Conservation (phyloP, 2,797 vertebrate species). For the Hafferia zeledoni region DNA sequence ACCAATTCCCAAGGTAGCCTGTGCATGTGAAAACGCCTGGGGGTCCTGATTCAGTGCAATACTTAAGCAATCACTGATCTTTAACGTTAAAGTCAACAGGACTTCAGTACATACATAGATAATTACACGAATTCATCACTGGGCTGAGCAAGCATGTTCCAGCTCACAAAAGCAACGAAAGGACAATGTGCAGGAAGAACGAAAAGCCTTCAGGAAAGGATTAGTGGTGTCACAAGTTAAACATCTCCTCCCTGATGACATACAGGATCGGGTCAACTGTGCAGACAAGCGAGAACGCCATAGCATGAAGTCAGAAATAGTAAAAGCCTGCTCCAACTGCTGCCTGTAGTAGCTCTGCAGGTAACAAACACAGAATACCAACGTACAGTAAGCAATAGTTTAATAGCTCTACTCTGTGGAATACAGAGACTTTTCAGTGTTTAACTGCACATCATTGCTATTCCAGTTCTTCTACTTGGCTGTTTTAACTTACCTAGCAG, state of each 20-base stretch:
- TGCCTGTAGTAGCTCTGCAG: not conserved
- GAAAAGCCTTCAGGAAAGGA: slow-evolving; percentile 70
- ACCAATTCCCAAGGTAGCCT: not conserved
- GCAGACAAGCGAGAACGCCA: slow-evolving; percentile 39
- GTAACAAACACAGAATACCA: not conserved
- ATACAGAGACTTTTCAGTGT: not conserved
- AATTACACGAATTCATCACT: slow-evolving; percentile 49
- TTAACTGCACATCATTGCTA: not conserved
- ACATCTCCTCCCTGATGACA: slow-evolving; percentile 70
- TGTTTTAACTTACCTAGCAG: not conserved
- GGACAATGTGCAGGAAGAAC: slow-evolving; percentile 60
- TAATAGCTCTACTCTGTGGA: not conserved
- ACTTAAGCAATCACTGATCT: slow-evolving; percentile 46
- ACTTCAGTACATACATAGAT: slow-evolving; percentile 6
- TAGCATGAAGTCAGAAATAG: not conserved
- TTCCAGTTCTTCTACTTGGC: not conserved
- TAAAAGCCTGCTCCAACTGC: not conserved
- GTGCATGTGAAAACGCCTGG: slow-evolving; percentile 1
- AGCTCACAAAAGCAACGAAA: slow-evolving; percentile 63
- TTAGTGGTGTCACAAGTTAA: slow-evolving; percentile 68
- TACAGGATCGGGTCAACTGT: slow-evolving; percentile 57
- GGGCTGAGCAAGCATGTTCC: slow-evolving; percentile 60
- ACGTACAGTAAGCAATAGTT: not conserved
- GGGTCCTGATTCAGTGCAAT: slow-evolving; percentile 48
- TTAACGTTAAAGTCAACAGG: slow-evolving; percentile 56